Conservation (phyloP, 2,888 invertebrate genomes). For the Lepetodrilus schrolli region DNA sequence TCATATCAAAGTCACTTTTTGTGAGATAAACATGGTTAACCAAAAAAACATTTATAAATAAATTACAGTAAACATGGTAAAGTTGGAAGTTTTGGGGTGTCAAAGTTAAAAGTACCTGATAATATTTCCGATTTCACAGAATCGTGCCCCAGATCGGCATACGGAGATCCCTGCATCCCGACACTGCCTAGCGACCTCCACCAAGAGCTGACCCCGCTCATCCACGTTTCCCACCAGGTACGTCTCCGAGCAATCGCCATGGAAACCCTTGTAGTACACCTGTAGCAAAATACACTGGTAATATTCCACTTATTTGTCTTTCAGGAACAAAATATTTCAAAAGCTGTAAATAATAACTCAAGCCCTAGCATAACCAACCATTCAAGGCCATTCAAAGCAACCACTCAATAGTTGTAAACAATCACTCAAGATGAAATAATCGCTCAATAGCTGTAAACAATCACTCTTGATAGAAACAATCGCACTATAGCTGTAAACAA, state of each 20-base stretch:
- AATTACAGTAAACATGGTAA: no score
- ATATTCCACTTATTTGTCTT: neutral
- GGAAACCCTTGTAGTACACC: slow-evolving; percentile 85
- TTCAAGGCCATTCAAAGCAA: no score
- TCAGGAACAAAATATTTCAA: neutral
- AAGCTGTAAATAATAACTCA: no score
- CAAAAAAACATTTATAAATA: no score
- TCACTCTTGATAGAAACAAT: no score
- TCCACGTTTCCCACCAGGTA: slow-evolving; percentile 90
- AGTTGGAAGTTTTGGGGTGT: no score
- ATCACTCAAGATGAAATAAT: no score
- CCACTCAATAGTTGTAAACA: no score
- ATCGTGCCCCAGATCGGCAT: slow-evolving; percentile 78
- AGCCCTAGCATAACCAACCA: neutral
- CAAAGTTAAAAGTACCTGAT: slow-evolving; percentile 67
- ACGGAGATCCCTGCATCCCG: slow-evolving; percentile 79
- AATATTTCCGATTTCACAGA: slow-evolving; percentile 73
- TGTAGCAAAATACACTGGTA: slow-evolving; percentile 22
- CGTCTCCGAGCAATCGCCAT: slow-evolving; percentile 94
- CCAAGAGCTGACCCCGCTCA: slow-evolving; percentile 82
- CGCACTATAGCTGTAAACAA: no score
- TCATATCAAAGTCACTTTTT: neutral
- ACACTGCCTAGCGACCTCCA: slow-evolving; percentile 83
- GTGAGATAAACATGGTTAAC: no score
- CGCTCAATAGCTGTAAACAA: no score